phyloP scores from a whole-genome alignment of 2,797 vertebrate genomes.

The Coccyzus lansbergi region DNA sequence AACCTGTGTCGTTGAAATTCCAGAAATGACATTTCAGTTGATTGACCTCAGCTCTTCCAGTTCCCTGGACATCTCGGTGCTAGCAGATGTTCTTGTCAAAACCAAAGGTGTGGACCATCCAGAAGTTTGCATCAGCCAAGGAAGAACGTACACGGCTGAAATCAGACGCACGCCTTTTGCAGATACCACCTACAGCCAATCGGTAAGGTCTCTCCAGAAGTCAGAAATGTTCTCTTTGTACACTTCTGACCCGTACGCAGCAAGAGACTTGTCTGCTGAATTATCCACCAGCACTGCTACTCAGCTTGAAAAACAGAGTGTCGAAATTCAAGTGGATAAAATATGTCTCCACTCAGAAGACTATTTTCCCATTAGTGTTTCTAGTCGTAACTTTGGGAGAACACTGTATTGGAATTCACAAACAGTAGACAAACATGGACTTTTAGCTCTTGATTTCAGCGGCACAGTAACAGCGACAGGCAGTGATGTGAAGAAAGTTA shows the following conservation, averaged over 20 bases:
- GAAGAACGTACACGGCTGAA: constrained; percentile 71
- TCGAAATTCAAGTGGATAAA: constrained; percentile 81
- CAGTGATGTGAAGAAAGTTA: constrained; percentile 69
- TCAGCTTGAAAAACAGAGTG: constrained; percentile 42
- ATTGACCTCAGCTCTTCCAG: constrained; percentile 77
- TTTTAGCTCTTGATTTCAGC: constrained; percentile 85
- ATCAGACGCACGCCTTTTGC: constrained; percentile 71
- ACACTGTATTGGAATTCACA: constrained; percentile 86
- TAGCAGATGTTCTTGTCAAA: constrained; percentile 78
- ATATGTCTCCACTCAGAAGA: constrained; percentile 88
- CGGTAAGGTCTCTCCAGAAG: background rate
- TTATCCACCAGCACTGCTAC: background rate
- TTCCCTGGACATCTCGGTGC: constrained; percentile 76
- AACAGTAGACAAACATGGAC: constrained; percentile 72
- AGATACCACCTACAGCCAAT: background rate
- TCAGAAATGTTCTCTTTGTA: constrained; percentile 75
- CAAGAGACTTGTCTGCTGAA: constrained; percentile 74
- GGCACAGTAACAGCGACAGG: constrained; percentile 81
- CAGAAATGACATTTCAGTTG: constrained; percentile 71
- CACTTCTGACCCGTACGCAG: constrained; percentile 79
- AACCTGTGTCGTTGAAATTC: constrained; percentile 71
- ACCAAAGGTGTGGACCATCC: constrained; percentile 74
- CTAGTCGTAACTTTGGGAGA: constrained; percentile 78
- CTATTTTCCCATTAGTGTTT: constrained; percentile 84
- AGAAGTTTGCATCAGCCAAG: constrained; percentile 83